phyloP scores from a whole-genome alignment of 2,797 vertebrate species.

The Mustela erminea region DNA sequence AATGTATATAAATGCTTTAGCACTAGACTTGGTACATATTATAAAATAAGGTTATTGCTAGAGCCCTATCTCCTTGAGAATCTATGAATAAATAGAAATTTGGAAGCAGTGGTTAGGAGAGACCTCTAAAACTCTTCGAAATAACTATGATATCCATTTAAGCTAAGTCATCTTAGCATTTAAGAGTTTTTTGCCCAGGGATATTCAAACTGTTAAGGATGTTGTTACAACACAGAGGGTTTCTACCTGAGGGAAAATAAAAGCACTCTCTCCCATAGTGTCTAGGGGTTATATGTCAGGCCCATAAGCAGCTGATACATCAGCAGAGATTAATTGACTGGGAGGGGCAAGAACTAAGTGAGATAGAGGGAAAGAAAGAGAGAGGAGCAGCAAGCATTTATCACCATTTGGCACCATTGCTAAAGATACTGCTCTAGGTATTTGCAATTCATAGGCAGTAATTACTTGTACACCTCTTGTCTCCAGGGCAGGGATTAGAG shows the following conservation, averaged over 20 bases:
- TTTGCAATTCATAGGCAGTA: neutral
- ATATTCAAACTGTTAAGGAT: neutral
- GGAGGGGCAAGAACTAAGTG: neutral
- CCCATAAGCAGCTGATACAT: neutral
- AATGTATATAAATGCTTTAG: neutral
- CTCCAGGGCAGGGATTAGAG: neutral
- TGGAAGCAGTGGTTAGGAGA: neutral
- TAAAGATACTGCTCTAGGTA: neutral
- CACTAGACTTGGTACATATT: neutral
- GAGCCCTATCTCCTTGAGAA: neutral
- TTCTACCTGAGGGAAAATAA: neutral
- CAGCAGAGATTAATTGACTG: neutral
- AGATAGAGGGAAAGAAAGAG: neutral
- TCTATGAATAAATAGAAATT: neutral
- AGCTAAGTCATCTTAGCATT: neutral
- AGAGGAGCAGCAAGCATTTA: neutral
- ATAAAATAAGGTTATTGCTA: neutral
- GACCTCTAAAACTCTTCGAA: neutral
- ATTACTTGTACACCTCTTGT: neutral
- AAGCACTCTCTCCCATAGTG: neutral
- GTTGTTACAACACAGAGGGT: neutral
- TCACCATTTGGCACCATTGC: neutral
- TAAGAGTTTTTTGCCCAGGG: neutral
- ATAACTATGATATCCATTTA: neutral
- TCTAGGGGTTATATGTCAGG: neutral